Percentiles rank a stretch among this genome's conserved stretches.
Conservation (phyloP, 2,113 vertebrate genomes). For the Ptychochromis oligacanthus region DNA sequence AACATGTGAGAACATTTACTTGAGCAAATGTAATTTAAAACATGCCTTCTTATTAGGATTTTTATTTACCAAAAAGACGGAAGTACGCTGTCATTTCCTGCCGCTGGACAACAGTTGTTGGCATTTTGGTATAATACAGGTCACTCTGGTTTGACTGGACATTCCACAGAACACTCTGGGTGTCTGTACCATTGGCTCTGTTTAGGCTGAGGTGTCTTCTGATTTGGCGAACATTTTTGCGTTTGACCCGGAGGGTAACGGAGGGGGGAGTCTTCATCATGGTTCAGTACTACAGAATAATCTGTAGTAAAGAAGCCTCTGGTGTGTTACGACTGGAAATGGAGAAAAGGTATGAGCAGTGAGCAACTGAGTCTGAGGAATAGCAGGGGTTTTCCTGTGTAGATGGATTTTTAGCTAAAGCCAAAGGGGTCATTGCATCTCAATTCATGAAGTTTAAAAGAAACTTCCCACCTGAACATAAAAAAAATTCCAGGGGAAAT, state of each 20-base stretch:
- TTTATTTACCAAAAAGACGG: constrained; percentile 87
- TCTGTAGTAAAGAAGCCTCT: neutral
- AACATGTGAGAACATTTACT: neutral
- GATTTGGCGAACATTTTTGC: constrained; percentile 76
- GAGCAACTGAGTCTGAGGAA: neutral
- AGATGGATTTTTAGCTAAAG: no score
- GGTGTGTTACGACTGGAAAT: neutral
- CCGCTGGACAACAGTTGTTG: constrained; percentile 83
- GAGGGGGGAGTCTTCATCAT: constrained; percentile 86
- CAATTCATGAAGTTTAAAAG: no score
- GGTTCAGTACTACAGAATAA: neutral
- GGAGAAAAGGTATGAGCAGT: neutral
- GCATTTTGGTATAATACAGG: constrained; percentile 47
- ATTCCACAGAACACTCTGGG: constrained; percentile 72
- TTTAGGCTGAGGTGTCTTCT: constrained; percentile 78
- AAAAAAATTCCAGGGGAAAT: no score
- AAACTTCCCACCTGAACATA: no score
- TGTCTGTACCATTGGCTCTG: constrained; percentile 74
- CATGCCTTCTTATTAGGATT: neutral
- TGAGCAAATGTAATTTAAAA: neutral
- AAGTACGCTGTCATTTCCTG: constrained; percentile 95
- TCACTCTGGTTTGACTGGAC: constrained; percentile 44
- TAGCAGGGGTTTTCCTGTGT: no score
- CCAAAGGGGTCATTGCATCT: no score
- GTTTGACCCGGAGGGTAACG: constrained; percentile 80